phyloP scores from a whole-genome alignment of 2,888 invertebrate genomes.

The Nymphalis polychloros region DNA sequence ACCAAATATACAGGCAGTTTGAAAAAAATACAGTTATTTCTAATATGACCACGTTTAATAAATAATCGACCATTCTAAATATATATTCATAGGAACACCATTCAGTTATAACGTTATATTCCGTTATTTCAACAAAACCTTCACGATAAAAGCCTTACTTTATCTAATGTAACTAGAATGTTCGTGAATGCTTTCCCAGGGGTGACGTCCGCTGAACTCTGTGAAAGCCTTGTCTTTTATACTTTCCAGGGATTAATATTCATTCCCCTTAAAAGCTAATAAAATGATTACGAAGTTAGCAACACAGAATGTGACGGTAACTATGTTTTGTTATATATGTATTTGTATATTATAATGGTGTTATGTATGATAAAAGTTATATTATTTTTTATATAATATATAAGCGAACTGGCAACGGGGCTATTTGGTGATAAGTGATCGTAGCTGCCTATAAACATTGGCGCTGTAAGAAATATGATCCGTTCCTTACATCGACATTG shows the following conservation, averaged over 20 bases:
- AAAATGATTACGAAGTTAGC: conserved; percentile 38
- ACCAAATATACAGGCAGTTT: too few relatives aligned
- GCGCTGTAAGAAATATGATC: too few relatives aligned
- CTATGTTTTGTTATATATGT: conserved; percentile 12
- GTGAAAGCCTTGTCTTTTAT: conserved; percentile 46
- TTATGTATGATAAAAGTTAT: neutral
- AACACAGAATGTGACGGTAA: conserved; percentile 23
- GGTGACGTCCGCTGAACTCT: conserved; percentile 41
- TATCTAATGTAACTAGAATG: conserved; percentile 25
- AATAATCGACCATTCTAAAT: too few relatives aligned
- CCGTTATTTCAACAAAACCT: conserved; percentile 10
- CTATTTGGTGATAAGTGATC: too few relatives aligned
- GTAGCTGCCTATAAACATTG: too few relatives aligned
- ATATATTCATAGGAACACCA: too few relatives aligned
- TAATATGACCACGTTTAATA: too few relatives aligned
- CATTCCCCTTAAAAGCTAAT: conserved; percentile 38
- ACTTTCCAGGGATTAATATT: conserved; percentile 41
- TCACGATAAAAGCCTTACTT: conserved; percentile 16
- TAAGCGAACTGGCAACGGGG: too few relatives aligned
- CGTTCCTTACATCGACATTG: too few relatives aligned
- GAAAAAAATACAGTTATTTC: too few relatives aligned
- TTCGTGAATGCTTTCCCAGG: conserved; percentile 34
- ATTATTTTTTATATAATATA: neutral
- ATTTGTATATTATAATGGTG: neutral
- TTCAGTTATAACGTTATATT: neutral